These are phyloP conservation scores for Styela plicata DNA, from an alignment of 23 tunicate species.

Conservation along the genomic window DNA sequence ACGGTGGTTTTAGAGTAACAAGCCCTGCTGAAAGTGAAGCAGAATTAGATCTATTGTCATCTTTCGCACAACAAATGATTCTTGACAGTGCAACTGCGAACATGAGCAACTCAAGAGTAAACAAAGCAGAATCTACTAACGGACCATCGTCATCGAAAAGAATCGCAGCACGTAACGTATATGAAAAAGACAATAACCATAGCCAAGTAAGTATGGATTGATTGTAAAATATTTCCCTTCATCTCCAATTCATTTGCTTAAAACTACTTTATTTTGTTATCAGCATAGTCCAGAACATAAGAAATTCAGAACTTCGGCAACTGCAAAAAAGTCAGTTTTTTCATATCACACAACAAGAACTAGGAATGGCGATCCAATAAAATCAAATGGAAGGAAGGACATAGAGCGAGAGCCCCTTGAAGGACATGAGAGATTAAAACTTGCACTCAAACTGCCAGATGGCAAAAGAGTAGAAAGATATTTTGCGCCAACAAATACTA, in stretches of 20 bases:
- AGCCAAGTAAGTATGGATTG: no score
- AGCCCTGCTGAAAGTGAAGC: background rate
- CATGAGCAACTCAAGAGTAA: background rate
- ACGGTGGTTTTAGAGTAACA: background rate
- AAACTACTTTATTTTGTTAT: no score
- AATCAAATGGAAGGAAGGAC: conserved; percentile 15
- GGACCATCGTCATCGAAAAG: background rate
- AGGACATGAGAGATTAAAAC: conserved; percentile 45
- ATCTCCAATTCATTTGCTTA: no score
- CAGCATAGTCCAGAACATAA: conserved; percentile 20
- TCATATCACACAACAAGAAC: background rate
- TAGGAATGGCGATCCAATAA: background rate
- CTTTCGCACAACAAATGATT: conserved; percentile 81
- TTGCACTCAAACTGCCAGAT: conserved; percentile 83
- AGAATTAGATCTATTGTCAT: conserved; percentile 56
- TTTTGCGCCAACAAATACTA: conserved; percentile 41
- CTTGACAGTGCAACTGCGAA: conserved; percentile 47
- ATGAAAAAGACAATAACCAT: background rate
- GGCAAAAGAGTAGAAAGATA: conserved; percentile 73
- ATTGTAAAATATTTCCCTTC: no score
- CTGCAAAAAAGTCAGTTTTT: conserved; percentile 52
- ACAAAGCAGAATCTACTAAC: background rate
- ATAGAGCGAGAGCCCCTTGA: conserved; percentile 52
- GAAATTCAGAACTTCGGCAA: conserved; percentile 8
- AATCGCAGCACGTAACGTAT: background rate